Base-by-base conservation (phyloP, 2,888 invertebrate genomes). In the Hyposoter didymator region DNA sequence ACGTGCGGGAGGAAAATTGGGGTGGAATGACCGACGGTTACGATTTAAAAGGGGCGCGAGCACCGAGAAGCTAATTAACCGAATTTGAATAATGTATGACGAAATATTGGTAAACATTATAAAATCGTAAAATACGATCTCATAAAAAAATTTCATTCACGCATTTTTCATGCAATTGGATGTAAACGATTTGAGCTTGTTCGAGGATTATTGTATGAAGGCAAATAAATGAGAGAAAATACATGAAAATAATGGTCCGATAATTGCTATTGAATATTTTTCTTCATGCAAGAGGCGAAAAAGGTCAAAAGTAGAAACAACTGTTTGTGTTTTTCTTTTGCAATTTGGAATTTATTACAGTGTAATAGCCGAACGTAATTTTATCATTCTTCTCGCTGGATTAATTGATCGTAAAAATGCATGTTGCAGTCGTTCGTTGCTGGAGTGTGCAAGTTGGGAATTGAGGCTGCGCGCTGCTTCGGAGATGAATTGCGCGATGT, bases 321-420 rank as follows among this genome's bases (percentile, higher is more conserved):
- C 28, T 47, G 45, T 5, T 47, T n/a, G 28, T 67, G 22, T 69
- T 69, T 39, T 59, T 43, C 39, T n/a, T 43, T 43, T 19, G 39
- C 19, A 70, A 6, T 62, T 22, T 7, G n/a, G 14, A 35, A 80
- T 66, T 73, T 73, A 66, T 64, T 39, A 43, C 49, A 22, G 47
- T 28, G 28, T 28, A 12, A 62, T 64, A 49, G 7, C 6, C 22
- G 39, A 72, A 70, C 22, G 72, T 72, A 52, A 79, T 79, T 64
- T 32, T 43, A 55, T 69, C 43, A 69, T 59, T 72, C 45, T 35
- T 59, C n/a, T 49, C 43, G 43, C 64, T 43, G 66, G 73, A 80
- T 80, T 43, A 49, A 80, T 80, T 73, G 17, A 43, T 66, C 66
- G 73, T 80, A 49, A 66, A 80, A 73, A 73, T 72, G 59, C 45